phyloP scores from a whole-genome alignment of 1,140 invertebrate species.

The Gonioctena quinquepunctata region DNA sequence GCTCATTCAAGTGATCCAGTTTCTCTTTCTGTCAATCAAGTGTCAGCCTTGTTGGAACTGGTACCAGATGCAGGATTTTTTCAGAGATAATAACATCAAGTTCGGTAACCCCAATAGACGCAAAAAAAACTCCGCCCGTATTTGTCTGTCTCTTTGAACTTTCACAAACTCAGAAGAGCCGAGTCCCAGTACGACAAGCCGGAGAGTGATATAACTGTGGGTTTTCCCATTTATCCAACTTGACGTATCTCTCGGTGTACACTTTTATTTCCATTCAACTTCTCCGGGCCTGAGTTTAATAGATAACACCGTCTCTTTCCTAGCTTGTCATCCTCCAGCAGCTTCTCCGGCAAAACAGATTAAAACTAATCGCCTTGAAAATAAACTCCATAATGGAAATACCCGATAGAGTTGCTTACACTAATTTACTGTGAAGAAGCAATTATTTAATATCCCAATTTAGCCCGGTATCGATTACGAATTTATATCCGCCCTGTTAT shows the following conservation, averaged over 20 bases:
- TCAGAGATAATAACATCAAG: too few relatives aligned
- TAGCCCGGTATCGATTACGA: neutral
- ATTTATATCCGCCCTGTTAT: neutral
- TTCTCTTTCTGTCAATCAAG: too few relatives aligned
- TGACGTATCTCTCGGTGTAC: neutral
- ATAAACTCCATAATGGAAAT: constrained; percentile 15
- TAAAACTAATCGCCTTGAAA: constrained; percentile 16
- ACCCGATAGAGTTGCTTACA: constrained; percentile 6
- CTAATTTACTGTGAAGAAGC: constrained; percentile 7
- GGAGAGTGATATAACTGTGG: neutral
- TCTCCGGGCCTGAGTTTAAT: constrained; percentile 1
- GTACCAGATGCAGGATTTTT: too few relatives aligned
- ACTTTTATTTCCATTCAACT: constrained; percentile 18
- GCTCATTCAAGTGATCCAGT: too few relatives aligned
- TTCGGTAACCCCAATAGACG: too few relatives aligned
- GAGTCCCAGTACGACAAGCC: neutral
- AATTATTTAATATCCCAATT: neutral
- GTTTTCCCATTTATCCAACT: neutral
- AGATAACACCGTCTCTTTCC: constrained; percentile 1
- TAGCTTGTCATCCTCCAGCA: constrained; percentile 1
- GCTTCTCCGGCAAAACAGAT: neutral
- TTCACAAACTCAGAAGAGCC: neutral
- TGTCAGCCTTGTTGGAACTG: too few relatives aligned
- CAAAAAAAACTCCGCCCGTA: too few relatives aligned
- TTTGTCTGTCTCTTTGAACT: too few relatives aligned